These are phyloP conservation scores for Kuschelorhynchus macadamiae DNA, from an alignment of 2,888 invertebrate species.

Conservation along the genomic window DNA sequence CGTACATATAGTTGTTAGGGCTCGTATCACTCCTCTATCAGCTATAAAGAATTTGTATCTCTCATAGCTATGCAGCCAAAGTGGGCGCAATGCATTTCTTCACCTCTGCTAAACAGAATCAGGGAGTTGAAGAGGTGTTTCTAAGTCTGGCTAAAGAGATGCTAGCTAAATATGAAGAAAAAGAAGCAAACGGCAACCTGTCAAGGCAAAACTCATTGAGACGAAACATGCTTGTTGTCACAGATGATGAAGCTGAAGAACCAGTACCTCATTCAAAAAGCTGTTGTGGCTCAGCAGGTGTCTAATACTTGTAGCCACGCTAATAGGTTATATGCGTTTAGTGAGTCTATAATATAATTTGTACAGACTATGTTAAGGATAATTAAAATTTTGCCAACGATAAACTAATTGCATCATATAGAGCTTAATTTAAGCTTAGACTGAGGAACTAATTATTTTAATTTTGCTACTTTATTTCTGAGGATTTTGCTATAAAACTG, in stretches of 20 bases:
- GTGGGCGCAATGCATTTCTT: slow-evolving; percentile 94
- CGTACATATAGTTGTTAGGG: too few relatives aligned
- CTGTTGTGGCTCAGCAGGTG: slow-evolving; percentile 28
- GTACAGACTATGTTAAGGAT: too few relatives aligned
- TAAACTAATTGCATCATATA: too few relatives aligned
- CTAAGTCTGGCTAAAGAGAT: slow-evolving; percentile 85
- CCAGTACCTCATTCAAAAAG: slow-evolving; percentile 20
- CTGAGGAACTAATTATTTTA: too few relatives aligned
- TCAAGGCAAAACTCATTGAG: slow-evolving; percentile 64
- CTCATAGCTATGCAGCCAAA: slow-evolving; percentile 85
- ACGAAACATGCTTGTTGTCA: slow-evolving; percentile 60
- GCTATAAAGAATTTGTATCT: too few relatives aligned
- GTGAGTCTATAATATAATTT: neutral
- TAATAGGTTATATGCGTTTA: too few relatives aligned
- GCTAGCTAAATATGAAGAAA: slow-evolving; percentile 70
- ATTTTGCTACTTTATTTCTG: too few relatives aligned
- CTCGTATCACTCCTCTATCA: too few relatives aligned
- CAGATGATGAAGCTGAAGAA: slow-evolving; percentile 39
- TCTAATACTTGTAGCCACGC: too few relatives aligned
- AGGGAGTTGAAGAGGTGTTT: slow-evolving; percentile 93
- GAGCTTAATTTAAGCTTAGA: too few relatives aligned
- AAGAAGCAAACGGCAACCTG: slow-evolving; percentile 59
- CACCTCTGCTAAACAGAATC: slow-evolving; percentile 93
- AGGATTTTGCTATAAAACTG: too few relatives aligned
- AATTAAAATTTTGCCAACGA: too few relatives aligned